phyloP scores from a whole-genome alignment of 1,140 invertebrate genomes.

The Chrysoperla carnea region DNA sequence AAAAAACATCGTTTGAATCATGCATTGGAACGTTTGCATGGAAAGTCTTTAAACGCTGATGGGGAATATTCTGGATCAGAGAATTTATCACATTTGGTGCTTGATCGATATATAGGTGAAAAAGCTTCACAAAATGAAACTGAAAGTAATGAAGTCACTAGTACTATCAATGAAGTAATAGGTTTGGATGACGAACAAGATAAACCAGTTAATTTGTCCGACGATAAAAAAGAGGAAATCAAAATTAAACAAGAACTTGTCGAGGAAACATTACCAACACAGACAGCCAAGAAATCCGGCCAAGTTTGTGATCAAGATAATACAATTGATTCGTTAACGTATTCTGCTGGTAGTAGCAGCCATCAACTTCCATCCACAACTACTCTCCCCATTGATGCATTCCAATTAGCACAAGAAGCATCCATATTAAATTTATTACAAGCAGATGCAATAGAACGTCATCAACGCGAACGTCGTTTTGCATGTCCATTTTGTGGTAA shows the following conservation, averaged over 20 bases:
- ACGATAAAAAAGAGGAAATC: conserved; percentile 11
- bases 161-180: conserved; percentile 16
- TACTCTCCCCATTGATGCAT: conserved; percentile 9
- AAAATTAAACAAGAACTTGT: conserved; percentile 3
- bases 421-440: conserved; percentile 42
- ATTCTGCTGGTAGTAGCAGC: conserved; percentile 27
- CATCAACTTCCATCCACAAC: neutral
- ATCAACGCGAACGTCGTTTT: conserved; percentile 45
- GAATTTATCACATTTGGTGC: neutral
- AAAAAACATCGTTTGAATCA: conserved; percentile 79
- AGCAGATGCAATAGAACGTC: conserved; percentile 36
- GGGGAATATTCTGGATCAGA: neutral
- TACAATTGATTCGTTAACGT: conserved; percentile 38
- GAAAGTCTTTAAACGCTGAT: conserved; percentile 23
- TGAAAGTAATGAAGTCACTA: conserved; percentile 10
- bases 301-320: conserved; percentile 41
- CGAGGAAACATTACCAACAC: conserved; percentile 2
- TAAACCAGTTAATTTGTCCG: conserved; percentile 8
- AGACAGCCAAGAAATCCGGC: conserved; percentile 18
- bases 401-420: conserved; percentile 30
- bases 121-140: conserved; percentile 4
- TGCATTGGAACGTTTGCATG: conserved; percentile 59
- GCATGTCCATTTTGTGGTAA: conserved; percentile 80
- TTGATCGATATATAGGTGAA: neutral
- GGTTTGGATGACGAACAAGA: conserved; percentile 12